Conservation (phyloP, 2,797 vertebrate species). For the Agapornis canus region DNA sequence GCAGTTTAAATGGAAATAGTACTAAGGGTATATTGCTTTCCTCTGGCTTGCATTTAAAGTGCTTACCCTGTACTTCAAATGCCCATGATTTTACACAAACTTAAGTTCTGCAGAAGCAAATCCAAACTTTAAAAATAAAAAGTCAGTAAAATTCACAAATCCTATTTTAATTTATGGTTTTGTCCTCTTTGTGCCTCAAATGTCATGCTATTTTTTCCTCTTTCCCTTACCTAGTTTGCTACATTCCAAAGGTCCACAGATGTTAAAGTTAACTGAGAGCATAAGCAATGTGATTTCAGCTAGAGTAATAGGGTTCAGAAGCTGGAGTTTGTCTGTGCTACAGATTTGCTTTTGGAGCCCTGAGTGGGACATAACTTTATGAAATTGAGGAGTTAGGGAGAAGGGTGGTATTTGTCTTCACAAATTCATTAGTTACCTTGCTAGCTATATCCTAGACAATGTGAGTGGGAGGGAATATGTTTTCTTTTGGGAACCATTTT, state of each 20-base stretch:
- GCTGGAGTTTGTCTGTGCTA: background rate
- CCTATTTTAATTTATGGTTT: background rate
- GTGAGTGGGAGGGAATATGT: background rate
- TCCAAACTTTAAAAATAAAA: background rate
- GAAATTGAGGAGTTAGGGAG: background rate
- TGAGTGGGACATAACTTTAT: background rate
- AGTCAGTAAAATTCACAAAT: background rate
- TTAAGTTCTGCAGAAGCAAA: background rate
- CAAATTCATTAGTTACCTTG: background rate
- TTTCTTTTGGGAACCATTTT: background rate
- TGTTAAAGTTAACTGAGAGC: background rate
- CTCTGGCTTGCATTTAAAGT: constrained; percentile 18
- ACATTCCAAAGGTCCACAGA: background rate
- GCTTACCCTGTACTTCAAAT: background rate
- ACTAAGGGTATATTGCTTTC: constrained; percentile 8
- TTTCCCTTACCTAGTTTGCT: background rate
- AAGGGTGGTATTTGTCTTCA: background rate
- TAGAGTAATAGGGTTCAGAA: background rate
- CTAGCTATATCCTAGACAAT: background rate
- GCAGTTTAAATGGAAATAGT: constrained; percentile 58
- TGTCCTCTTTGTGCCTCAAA: background rate
- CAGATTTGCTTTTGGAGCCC: background rate
- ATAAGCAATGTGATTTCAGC: background rate
- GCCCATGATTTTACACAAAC: background rate
- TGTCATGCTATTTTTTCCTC: background rate